Base-by-base conservation (phyloP, 2,113 vertebrate genomes). In the Prolemur simus region DNA sequence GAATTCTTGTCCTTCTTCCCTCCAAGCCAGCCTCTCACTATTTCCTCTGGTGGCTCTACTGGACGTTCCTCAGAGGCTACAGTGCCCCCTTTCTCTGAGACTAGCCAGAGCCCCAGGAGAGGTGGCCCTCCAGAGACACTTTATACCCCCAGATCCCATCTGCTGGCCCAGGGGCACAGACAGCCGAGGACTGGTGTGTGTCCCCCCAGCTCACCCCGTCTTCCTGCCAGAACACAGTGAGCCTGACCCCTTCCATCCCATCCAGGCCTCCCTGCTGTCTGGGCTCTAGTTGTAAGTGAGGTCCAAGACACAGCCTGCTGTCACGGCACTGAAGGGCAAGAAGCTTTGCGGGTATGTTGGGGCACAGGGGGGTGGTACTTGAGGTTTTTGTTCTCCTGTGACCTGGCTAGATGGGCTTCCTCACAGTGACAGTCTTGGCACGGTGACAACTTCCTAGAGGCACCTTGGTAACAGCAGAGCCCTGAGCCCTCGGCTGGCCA, bases 341-440 rank as follows among this genome's bases (percentile, higher is more conserved):
- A 45, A n/a, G 29, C 47, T 15, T 34, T 5, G 34, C 23, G 18
- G 6, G 34, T 20, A 5, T 37, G 15, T 25, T 4, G 45, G 32
- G 1, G 14, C 4, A 0, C 4, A 4, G 2, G 9, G 49, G 15
- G 6, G 9, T 11, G 2, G 13, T 34, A 58, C 37, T n/a, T 23
- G 42, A 92, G 45, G 13, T 49, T 64, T 73, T 81, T 52, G n/a
- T 49, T 42, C 0, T 21, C 47, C 0, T 14, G 23, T 71, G 47
- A 73, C 32, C 80, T 6, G 37, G 34, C 12, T 21, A 3, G 0
- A 74, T 8, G 69, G 90, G 85, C 63, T 84, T 88, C 80, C 81
- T 39, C 81, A 13, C 11, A 14, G 17, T 63, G 74, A 66, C 78
- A 8, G 37, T 68, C 60, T 37, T 5, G 29, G 87, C 23, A 42